A percentile compares a stretch with the other conserved stretches of the same genome.
Conservation (phyloP, 2,797 vertebrate species). For the Lepilemur ruficaudatus region DNA sequence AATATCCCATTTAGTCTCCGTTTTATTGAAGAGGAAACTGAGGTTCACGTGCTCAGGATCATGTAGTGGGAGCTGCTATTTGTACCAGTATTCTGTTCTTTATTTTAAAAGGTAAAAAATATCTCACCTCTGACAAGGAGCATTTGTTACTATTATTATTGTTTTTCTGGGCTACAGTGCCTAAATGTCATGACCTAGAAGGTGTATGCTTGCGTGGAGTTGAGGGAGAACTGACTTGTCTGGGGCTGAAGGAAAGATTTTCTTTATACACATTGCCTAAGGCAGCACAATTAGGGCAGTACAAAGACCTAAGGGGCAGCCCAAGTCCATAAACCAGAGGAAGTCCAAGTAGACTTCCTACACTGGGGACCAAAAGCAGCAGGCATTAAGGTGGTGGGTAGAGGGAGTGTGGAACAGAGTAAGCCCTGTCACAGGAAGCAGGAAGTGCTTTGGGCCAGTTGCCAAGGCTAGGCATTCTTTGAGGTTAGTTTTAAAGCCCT, state of each 20-base stretch:
- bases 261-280: background rate
- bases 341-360: background rate
- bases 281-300: background rate
- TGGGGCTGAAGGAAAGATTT: background rate
- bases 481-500: background rate
- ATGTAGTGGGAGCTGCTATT: background rate
- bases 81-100: background rate
- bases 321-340: background rate
- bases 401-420: background rate
- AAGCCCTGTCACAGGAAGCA: background rate
- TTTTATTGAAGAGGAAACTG: conserved; percentile 13
- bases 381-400: background rate
- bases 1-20: background rate
- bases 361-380: background rate
- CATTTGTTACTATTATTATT: background rate
- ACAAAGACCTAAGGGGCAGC: background rate
- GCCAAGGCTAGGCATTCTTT: background rate
- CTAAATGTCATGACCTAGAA: background rate
- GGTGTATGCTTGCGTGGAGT: background rate
- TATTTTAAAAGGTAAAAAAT: conserved; percentile 37
- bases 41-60: conserved; percentile 1
- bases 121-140: conserved; percentile 22
- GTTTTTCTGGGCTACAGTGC: background rate
- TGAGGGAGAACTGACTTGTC: background rate
- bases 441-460: background rate